phyloP scores from a whole-genome alignment of 2,888 invertebrate genomes.

The Drosophila pullipes region DNA sequence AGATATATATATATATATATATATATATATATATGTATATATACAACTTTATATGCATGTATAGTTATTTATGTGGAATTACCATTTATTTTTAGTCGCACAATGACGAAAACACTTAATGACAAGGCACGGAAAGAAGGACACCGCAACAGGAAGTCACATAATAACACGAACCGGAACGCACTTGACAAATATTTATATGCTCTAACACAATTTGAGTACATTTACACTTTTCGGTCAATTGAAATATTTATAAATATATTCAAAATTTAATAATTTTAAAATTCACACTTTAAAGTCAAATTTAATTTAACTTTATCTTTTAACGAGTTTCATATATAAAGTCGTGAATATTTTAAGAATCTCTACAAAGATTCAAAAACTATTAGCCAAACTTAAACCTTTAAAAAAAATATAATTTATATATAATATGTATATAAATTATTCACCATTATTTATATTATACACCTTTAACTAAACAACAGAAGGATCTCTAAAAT shows the following conservation, averaged over 20 bases:
- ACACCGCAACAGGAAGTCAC: constrained; percentile 46
- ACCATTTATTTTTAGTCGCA: constrained; percentile 40
- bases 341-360: background rate
- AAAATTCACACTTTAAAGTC: background rate
- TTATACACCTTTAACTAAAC: background rate
- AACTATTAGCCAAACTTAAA: background rate
- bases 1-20: background rate
- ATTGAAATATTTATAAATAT: background rate
- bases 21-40: background rate
- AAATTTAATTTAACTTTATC: background rate
- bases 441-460: background rate
- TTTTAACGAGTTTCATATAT: background rate
- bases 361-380: background rate
- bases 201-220: constrained; percentile 10
- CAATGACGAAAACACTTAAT: constrained; percentile 50
- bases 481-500: background rate
- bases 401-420: background rate
- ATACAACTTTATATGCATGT: background rate
- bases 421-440: background rate
- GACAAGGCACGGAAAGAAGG: constrained; percentile 9
- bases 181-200: constrained; percentile 48
- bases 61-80: constrained; percentile 19
- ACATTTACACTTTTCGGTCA: background rate
- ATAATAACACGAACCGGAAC: constrained; percentile 43
- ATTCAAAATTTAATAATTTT: background rate